Evolutionary conservation across 1,140 invertebrate genomes (phyloP).

Genomic region (Triops cancriformis): DNA sequence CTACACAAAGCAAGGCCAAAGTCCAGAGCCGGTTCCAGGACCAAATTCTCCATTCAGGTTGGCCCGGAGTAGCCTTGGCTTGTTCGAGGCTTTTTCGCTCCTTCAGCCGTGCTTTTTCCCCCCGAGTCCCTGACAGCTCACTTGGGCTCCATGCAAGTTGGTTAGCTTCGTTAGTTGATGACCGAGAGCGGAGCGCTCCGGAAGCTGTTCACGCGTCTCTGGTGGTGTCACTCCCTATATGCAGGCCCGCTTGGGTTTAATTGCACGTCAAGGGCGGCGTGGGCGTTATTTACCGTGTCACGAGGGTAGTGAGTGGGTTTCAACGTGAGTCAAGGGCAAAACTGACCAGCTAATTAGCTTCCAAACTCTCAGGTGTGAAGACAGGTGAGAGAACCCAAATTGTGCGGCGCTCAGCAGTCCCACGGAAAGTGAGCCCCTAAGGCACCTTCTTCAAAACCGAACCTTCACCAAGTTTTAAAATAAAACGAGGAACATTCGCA

Average conservation of each 20-base stretch:
- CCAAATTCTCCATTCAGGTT: neutral
- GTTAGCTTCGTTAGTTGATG: constrained; percentile 1
- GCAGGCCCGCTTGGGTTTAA: neutral
- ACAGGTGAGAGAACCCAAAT: constrained; percentile 1
- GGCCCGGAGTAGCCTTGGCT: neutral
- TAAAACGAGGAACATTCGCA: neutral
- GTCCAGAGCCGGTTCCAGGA: neutral
- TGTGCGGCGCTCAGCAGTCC: neutral
- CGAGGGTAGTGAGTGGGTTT: neutral
- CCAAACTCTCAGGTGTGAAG: neutral
- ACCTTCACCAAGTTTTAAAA: neutral
- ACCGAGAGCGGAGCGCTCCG: neutral
- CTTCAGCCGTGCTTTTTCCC: too few relatives aligned
- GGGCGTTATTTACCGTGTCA: neutral
- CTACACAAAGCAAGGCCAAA: constrained; percentile 7
- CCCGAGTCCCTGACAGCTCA: neutral
- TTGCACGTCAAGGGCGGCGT: neutral
- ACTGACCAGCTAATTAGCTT: neutral
- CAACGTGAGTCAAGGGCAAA: neutral
- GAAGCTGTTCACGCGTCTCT: neutral
- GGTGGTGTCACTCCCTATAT: neutral
- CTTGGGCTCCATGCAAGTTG: neutral
- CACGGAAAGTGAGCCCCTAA: neutral
- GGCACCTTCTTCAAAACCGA: constrained; percentile 2
- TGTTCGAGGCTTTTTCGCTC: neutral